phyloP scores from a whole-genome alignment of 2,113 vertebrate genomes.

The Tor tambroides region DNA sequence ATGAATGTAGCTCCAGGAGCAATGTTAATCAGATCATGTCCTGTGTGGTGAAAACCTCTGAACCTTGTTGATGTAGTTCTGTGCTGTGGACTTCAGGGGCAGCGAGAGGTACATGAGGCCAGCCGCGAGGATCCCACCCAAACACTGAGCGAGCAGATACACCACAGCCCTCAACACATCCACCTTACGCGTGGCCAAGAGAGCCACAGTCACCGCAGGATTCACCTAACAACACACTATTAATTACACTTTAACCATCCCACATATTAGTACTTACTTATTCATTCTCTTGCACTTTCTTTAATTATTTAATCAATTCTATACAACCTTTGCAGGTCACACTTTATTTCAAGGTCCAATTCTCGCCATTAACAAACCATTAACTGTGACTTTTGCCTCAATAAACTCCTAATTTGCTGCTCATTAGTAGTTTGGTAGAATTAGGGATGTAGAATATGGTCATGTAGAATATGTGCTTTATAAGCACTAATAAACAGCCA shows the following conservation, averaged over 20 bases:
- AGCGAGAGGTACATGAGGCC: slow-evolving; percentile 72
- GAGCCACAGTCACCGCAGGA: slow-evolving; percentile 80
- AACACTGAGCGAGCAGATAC: slow-evolving; percentile 77
- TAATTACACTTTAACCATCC: not conserved
- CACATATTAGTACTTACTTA: not conserved
- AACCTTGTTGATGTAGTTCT: slow-evolving; percentile 76
- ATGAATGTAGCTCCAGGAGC: not conserved
- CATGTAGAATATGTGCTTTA: too few relatives aligned
- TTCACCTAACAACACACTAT: slow-evolving; percentile 73
- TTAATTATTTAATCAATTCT: too few relatives aligned
- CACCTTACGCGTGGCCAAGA: slow-evolving; percentile 79
- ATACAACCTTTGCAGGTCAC: too few relatives aligned
- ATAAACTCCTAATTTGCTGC: too few relatives aligned
- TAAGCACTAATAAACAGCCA: too few relatives aligned
- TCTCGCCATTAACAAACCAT: too few relatives aligned
- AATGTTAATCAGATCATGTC: too few relatives aligned
- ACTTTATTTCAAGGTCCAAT: too few relatives aligned
- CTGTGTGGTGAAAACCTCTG: not conserved
- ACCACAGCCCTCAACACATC: slow-evolving; percentile 69
- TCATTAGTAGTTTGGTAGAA: too few relatives aligned
- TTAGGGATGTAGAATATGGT: too few relatives aligned
- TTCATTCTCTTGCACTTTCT: too few relatives aligned
- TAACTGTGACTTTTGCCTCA: too few relatives aligned
- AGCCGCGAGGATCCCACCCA: slow-evolving; percentile 76
- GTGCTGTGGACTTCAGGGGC: slow-evolving; percentile 64